Evolutionary conservation across 2,113 vertebrate species (phyloP).

Genomic region (Paradoxurus hermaphroditus): DNA sequence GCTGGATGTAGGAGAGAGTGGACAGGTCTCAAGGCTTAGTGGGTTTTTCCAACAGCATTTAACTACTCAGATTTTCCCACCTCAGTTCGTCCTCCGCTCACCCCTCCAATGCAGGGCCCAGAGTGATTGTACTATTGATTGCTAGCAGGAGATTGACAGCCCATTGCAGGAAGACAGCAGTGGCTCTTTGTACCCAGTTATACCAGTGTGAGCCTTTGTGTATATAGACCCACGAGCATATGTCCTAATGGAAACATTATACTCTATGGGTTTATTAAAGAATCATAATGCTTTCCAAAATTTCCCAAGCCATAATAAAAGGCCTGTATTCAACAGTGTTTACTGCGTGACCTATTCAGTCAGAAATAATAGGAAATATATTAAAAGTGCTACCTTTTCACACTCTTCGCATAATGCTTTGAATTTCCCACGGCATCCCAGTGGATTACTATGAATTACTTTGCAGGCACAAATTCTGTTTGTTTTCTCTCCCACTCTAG

Average conservation of each 20-base stretch:
- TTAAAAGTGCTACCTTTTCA: constrained; percentile 21
- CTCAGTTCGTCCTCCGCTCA: rapidly evolving
- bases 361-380: constrained; percentile 20
- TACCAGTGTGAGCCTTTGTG: neutral
- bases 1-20: neutral
- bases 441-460: neutral
- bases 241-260: neutral
- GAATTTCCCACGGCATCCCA: neutral
- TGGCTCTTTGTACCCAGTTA: neutral
- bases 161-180: neutral
- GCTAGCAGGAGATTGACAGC: neutral
- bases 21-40: neutral
- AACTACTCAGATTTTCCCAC: neutral
- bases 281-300: neutral
- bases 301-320: neutral
- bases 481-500: neutral
- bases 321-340: neutral
- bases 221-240: neutral
- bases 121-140: neutral
- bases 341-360: neutral
- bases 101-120: no score
- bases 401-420: constrained; percentile 4
- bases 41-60: neutral
- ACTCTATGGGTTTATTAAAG: neutral
- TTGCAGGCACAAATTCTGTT: constrained; percentile 14